phyloP scores from a whole-genome alignment of 2,797 vertebrate species.

The Enteromius fasciolatus region DNA sequence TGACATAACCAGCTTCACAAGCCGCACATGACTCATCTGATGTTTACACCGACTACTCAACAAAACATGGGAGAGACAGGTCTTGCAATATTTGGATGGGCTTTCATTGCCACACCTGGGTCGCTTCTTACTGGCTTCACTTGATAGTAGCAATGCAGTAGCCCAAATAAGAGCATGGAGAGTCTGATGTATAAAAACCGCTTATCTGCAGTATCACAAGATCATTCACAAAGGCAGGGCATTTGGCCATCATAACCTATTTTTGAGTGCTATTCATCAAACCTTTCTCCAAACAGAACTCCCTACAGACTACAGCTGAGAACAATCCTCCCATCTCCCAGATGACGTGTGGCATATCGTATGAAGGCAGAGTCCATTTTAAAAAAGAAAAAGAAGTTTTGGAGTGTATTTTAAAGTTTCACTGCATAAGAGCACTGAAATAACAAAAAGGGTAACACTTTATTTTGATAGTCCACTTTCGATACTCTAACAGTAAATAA shows the following conservation, averaged over 20 bases:
- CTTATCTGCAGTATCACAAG: conserved; percentile 14
- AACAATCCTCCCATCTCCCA: conserved; percentile 9
- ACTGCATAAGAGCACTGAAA: neutral
- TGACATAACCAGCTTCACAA: conserved; percentile 21
- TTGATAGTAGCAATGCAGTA: conserved; percentile 26
- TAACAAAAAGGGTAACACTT: neutral
- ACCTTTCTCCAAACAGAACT: conserved; percentile 40
- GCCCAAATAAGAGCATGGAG: conserved; percentile 15
- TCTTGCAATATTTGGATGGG: neutral
- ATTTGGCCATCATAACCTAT: conserved; percentile 31
- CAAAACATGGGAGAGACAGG: neutral
- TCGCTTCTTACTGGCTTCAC: conserved; percentile 19
- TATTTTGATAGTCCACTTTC: too few species aligned
- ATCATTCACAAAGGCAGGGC: conserved; percentile 35
- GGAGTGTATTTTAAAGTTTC: neutral
- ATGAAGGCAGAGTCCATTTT: neutral
- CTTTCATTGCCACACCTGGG: neutral
- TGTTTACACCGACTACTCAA: conserved; percentile 14
- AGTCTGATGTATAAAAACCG: conserved; percentile 1
- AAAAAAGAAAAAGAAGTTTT: neutral
- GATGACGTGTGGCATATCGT: conserved; percentile 13
- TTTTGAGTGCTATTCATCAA: conserved; percentile 51
- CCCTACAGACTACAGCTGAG: neutral
- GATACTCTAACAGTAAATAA: too few species aligned
- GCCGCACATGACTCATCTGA: conserved; percentile 19